A percentile compares a stretch with the other conserved stretches of the same genome.
phyloP scores from a whole-genome alignment of 2,888 invertebrate genomes.

The Notodonta ziczac region DNA sequence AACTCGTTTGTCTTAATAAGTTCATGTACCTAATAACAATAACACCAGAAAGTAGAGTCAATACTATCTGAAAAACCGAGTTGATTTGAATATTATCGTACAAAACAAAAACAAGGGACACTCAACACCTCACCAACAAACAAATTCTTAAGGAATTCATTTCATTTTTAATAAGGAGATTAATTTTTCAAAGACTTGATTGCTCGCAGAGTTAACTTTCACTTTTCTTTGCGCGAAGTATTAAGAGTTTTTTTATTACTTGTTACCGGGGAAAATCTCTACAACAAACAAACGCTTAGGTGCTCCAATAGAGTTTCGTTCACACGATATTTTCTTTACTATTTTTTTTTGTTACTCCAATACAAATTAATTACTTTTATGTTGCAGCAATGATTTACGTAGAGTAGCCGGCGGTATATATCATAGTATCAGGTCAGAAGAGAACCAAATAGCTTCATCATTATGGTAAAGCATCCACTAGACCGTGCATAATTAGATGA shows the following conservation, averaged over 20 bases:
- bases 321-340: conserved; percentile 15
- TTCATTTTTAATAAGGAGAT: conserved; percentile 59
- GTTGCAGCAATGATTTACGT: no score
- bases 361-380: no score
- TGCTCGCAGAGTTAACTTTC: conserved; percentile 60
- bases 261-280: conserved; percentile 57
- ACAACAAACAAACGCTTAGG: conserved; percentile 50
- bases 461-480: no score
- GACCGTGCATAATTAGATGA: no score
- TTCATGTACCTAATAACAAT: no score
- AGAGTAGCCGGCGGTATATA: no score
- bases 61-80: background rate
- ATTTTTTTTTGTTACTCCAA: background rate
- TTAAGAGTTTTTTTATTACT: conserved; percentile 67
- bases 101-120: background rate
- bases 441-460: no score
- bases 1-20: no score
- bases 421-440: no score
- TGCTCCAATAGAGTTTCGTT: conserved; percentile 22
- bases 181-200: conserved; percentile 67
- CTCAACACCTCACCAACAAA: conserved; percentile 14
- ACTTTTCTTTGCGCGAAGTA: conserved; percentile 53
- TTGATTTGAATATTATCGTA: background rate
- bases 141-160: conserved; percentile 38
- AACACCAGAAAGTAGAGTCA: no score